Conservation (phyloP, 1,140 invertebrate species). For the Nephila pilipes region DNA sequence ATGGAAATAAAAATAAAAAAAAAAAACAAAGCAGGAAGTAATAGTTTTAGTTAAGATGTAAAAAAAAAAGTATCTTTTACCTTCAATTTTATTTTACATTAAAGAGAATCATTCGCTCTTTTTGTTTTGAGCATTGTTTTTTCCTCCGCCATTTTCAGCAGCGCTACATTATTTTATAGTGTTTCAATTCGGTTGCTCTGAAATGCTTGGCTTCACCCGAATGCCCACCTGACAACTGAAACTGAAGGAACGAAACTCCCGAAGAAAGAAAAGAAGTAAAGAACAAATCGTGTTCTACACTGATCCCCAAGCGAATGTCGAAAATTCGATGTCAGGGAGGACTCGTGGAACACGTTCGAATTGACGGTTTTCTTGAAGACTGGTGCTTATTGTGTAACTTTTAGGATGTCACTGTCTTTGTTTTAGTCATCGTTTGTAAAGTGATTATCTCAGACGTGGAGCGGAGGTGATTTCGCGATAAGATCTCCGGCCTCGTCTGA, state of each 20-base stretch:
- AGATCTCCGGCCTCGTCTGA: not conserved
- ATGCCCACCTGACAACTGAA: slow-evolving; percentile 47
- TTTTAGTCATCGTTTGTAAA: slow-evolving; percentile 53
- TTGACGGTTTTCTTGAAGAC: slow-evolving; percentile 39
- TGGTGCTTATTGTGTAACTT: slow-evolving; percentile 20
- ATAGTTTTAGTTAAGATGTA: slow-evolving; percentile 19
- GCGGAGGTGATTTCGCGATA: slow-evolving; percentile 39
- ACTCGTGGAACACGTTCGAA: not conserved
- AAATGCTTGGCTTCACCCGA: slow-evolving; percentile 47
- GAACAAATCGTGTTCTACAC: slow-evolving; percentile 45
- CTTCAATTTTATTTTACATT: slow-evolving; percentile 41
- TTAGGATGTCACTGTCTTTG: slow-evolving; percentile 45
- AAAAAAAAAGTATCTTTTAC: slow-evolving; percentile 40
- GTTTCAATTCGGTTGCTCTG: not conserved
- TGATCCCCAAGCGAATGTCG: not conserved
- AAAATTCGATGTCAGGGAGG: not conserved
- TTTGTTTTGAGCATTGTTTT: not conserved
- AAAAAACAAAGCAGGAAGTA: slow-evolving; percentile 10
- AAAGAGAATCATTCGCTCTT: slow-evolving; percentile 4
- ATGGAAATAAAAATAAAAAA: not conserved
- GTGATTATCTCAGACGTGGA: slow-evolving; percentile 10
- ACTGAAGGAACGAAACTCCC: not conserved
- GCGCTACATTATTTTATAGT: not conserved
- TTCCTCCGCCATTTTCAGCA: too few species aligned
- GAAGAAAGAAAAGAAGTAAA: not conserved